Evolutionary conservation across 1,140 invertebrate genomes (phyloP).

Genomic region (Contarinia nasturtii): DNA sequence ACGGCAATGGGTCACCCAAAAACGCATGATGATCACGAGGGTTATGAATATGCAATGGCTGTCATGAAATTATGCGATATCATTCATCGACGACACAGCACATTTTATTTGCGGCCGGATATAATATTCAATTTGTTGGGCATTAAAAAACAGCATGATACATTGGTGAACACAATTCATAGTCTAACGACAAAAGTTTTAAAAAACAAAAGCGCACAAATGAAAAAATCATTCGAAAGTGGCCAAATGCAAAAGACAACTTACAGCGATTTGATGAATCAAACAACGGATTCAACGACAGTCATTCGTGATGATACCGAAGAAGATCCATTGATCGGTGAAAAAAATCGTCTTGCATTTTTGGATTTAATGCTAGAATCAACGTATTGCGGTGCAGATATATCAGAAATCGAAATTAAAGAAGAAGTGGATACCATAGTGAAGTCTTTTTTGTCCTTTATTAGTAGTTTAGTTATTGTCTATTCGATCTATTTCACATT

Average conservation of each 20-base stretch:
- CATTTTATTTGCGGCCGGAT: constrained; percentile 36
- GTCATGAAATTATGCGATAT: constrained; percentile 60
- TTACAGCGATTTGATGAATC: not conserved
- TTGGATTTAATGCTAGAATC: constrained; percentile 66
- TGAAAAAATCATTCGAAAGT: not conserved
- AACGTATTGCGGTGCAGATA: constrained; percentile 29
- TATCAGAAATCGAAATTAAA: constrained; percentile 61
- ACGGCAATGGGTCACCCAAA: constrained; percentile 52
- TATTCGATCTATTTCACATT: no score
- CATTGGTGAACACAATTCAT: constrained; percentile 40
- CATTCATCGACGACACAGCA: constrained; percentile 42
- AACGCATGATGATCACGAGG: constrained; percentile 36
- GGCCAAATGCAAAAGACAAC: not conserved
- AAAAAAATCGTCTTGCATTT: constrained; percentile 63
- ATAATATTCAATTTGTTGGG: constrained; percentile 36
- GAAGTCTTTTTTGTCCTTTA: no score
- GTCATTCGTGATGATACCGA: constrained; percentile 3
- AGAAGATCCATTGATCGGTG: constrained; percentile 23
- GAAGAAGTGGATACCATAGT: constrained; percentile 67
- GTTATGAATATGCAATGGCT: constrained; percentile 49
- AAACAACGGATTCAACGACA: not conserved
- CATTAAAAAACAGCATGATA: constrained; percentile 33
- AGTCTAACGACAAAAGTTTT: constrained; percentile 41
- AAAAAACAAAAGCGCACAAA: not conserved
- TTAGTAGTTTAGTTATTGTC: no score